Percentiles rank a stretch among this genome's conserved stretches.
Conservation (phyloP, 2,113 vertebrate species). For the Thymallus thymallus region DNA sequence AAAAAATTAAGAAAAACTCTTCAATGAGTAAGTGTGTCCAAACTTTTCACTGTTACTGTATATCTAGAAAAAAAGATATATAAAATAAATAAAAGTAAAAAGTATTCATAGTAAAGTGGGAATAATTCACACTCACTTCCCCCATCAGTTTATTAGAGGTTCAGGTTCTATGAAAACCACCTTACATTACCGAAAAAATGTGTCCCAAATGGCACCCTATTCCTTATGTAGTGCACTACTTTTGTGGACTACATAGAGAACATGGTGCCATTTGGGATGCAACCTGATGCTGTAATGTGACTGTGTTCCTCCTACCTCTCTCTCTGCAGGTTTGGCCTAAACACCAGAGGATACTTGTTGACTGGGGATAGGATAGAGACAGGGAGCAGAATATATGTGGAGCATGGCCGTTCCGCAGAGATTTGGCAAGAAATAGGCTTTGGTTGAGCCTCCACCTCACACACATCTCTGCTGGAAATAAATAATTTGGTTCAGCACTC, state of each 20-base stretch:
- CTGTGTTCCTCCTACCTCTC: background rate
- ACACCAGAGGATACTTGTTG: slow-evolving; percentile 53
- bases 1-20: too few relatives aligned
- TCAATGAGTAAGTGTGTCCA: too few relatives aligned
- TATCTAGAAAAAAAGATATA: too few relatives aligned
- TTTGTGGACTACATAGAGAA: background rate
- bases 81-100: too few relatives aligned
- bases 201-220: too few relatives aligned
- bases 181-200: too few relatives aligned
- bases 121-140: too few relatives aligned
- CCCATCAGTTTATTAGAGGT: too few relatives aligned
- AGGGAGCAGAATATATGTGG: slow-evolving; percentile 82
- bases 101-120: too few relatives aligned
- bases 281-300: background rate
- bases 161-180: too few relatives aligned
- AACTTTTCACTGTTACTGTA: too few relatives aligned
- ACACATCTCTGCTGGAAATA: slow-evolving; percentile 1
- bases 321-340: slow-evolving; percentile 79
- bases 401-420: slow-evolving; percentile 87
- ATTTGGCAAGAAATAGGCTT: slow-evolving; percentile 83
- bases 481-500: slow-evolving; percentile 13
- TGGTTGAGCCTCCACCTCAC: background rate
- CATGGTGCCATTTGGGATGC: background rate
- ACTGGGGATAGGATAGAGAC: slow-evolving; percentile 69
- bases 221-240: too few relatives aligned